Base-by-base conservation (phyloP, 2,797 vertebrate species). In the Momotus momota region DNA sequence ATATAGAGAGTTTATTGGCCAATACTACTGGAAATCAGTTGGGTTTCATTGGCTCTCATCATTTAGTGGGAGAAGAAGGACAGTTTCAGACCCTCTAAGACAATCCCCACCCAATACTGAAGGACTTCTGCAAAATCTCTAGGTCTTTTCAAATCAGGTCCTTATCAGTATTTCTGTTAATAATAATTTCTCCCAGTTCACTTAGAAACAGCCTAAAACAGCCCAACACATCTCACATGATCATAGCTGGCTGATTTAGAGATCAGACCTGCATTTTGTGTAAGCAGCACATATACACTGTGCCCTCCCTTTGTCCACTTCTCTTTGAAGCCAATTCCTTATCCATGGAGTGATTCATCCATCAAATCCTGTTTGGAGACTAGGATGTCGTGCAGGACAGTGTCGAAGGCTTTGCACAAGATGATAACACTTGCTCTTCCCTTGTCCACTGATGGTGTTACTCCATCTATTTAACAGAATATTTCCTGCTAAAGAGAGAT, bases 251-350 rank as follows among this genome's bases (percentile, higher is more conserved):
- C 11, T 61, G 43, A 55, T 64, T 87, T 75, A 75, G 43, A 71
- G 31, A 29, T 64, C 33, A 61, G 18, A 57, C 3, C 15, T 55
- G n/a, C 14, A 26, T 60, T 92, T 78, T 69, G 27, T 41, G 11
- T 29, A 45, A 88, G 41, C 26, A 40, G 14, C 0, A 0, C 31
- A 60, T 1, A 0, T 10, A 25, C 21, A 77, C 7, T 13, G 65
- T 5, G 46, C 27, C 5, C 65, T 69, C 40, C 35, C 26, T 74
- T 86, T 40, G 43, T 20, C 41, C 6, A 2, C 33, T 88, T 65
- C 64, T 41, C 43, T 74, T 64, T 40, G 23, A 35, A 35, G 35
- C 35, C 35, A 35, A 35, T 35, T 35, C 35, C 35, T 35, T 35
- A 35, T 35, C 35, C 35, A 35, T 35, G 35, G 35, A 35, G 35